These are phyloP conservation scores for Vipera latastei DNA, from an alignment of 2,797 vertebrate species.

Conservation along the genomic window DNA sequence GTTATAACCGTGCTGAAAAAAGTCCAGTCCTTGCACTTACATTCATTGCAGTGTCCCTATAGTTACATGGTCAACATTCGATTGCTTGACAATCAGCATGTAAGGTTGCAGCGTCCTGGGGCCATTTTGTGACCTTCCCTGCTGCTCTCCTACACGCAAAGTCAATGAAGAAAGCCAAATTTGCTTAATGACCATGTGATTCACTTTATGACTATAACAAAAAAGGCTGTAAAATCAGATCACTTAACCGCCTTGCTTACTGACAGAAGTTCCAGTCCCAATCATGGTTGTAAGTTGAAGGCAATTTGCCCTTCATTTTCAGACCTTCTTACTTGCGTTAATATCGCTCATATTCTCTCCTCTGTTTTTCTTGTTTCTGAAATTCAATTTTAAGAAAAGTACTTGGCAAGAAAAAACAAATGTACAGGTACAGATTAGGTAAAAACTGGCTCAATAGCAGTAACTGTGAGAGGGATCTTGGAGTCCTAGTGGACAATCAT, in stretches of 20 bases:
- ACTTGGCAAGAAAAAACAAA: not conserved
- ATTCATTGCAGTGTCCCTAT: not conserved
- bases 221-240: not conserved
- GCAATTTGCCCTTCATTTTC: not conserved
- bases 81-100: not conserved
- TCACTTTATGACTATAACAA: not conserved
- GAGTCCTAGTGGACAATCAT: not conserved
- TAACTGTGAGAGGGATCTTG: not conserved
- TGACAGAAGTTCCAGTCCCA: not conserved
- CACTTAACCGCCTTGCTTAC: not conserved
- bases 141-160: not conserved
- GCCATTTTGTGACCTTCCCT: not conserved
- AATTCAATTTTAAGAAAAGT: not conserved
- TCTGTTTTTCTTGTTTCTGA: not conserved
- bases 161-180: not conserved
- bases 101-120: not conserved
- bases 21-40: not conserved
- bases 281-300: not conserved
- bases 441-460: not conserved
- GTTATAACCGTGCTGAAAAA: not conserved
- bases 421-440: not conserved
- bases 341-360: not conserved
- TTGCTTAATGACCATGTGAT: not conserved
- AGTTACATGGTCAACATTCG: not conserved
- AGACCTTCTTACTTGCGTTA: not conserved